Evolutionary conservation across 2,797 vertebrate species (phyloP).

Genomic region (Manis pentadactyla): DNA sequence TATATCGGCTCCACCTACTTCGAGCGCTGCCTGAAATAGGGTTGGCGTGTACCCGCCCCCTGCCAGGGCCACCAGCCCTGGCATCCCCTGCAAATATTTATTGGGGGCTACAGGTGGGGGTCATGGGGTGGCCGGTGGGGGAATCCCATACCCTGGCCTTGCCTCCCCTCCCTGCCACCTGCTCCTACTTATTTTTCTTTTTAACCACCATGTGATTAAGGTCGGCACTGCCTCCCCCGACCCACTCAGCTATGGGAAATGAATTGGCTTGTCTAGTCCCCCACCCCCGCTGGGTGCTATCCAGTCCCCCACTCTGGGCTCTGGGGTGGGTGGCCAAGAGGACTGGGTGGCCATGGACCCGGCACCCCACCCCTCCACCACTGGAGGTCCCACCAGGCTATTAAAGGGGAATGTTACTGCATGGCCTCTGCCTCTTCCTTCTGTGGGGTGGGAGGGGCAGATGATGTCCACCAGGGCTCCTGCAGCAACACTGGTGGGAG

Average conservation of each 20-base stretch:
- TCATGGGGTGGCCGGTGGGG: conserved; percentile 54
- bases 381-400: conserved; percentile 75
- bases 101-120: conserved; percentile 75
- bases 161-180: conserved; percentile 64
- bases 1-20: conserved; percentile 97
- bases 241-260: conserved; percentile 80
- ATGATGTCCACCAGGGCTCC: background rate
- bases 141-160: conserved; percentile 64
- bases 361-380: conserved; percentile 74
- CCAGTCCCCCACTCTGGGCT: conserved; percentile 65
- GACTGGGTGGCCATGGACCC: conserved; percentile 52
- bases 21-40: conserved; percentile 96
- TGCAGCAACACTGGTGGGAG: background rate
- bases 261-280: conserved; percentile 81
- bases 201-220: conserved; percentile 79
- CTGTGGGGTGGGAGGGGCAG: conserved; percentile 45
- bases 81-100: conserved; percentile 82
- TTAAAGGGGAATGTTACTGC: conserved; percentile 86
- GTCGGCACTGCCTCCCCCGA: conserved; percentile 71
- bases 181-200: conserved; percentile 76
- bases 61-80: conserved; percentile 73
- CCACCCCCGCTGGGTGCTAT: conserved; percentile 69
- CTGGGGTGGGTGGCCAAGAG: conserved; percentile 64
- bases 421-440: conserved; percentile 77
- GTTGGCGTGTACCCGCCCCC: conserved; percentile 68